phyloP scores from a whole-genome alignment of 2,113 vertebrate species.

The Rutilus rutilus region DNA sequence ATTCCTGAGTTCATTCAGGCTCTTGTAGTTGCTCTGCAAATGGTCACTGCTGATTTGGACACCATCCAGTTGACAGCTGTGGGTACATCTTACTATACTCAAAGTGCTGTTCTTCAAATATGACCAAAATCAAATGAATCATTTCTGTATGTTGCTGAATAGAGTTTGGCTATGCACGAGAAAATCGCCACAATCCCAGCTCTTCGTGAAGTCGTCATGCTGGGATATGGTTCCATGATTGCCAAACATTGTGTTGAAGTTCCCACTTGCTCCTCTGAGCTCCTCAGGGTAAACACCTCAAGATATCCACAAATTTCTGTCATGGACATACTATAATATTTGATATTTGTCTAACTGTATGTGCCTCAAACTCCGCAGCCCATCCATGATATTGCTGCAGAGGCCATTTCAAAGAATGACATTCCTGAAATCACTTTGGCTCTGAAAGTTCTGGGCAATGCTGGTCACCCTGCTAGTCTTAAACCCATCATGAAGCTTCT shows the following conservation, averaged over 20 bases:
- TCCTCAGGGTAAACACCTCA: constrained; percentile 64
- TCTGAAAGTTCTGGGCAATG: constrained; percentile 83
- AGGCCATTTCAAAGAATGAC: constrained; percentile 71
- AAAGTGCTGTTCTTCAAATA: background rate
- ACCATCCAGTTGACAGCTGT: constrained; percentile 73
- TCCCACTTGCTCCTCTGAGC: constrained; percentile 64
- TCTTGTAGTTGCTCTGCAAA: constrained; percentile 74
- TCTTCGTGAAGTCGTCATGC: constrained; percentile 71
- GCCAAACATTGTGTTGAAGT: constrained; percentile 73
- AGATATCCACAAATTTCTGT: too few species aligned
- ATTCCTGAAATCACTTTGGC: constrained; percentile 73
- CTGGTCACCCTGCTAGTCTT: constrained; percentile 77
- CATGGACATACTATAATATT: background rate
- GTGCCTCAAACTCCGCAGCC: constrained; percentile 67
- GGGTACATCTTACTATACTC: constrained; percentile 48
- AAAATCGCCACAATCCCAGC: constrained; percentile 66
- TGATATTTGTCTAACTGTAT: background rate
- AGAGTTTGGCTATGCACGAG: constrained; percentile 71
- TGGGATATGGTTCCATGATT: constrained; percentile 79
- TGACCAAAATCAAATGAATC: background rate
- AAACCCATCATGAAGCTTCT: constrained; percentile 81
- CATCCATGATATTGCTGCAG: constrained; percentile 75
- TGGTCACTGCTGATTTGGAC: constrained; percentile 71
- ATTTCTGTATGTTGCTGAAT: background rate
- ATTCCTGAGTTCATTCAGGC: constrained; percentile 68